Base-by-base conservation (phyloP, 2,888 invertebrate species). In the Resseliella maxima region DNA sequence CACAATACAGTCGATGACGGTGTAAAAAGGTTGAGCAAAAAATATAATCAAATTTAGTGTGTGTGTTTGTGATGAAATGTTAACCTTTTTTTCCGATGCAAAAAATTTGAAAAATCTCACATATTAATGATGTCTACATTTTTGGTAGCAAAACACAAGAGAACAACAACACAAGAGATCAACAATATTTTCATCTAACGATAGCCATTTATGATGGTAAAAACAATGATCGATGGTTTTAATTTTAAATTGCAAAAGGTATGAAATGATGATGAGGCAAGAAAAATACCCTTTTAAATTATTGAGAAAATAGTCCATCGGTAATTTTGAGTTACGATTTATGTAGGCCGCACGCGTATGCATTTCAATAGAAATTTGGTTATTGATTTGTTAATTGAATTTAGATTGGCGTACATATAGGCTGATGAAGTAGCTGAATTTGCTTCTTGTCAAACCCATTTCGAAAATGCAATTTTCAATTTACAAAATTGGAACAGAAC, bases 361-460 rank as follows among this genome's bases (percentile, higher is more conserved):
- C n/a, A n/a, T 35, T 31, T 27, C 10, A 72, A 72, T 72, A 31
- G 72, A 72, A 1, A 10, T 72, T 72, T 31, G 72, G 72, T 35
- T 72, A 72, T 72, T 72, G 72, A 72, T 72, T 72, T 35, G 72
- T 27, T 72, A 31, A 72, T 31, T 72, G 72, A 72, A 72, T 72
- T 72, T 27, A 35, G 31, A 72, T 72, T 72, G 72, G 35, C 31
- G 72, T 72, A 35, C 12, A 72, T 18, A 72, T 72, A 18, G 10
- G 18, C 21, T 8, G 24, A 59, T 59, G 59, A 59, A 24, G 59
- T 59, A 18, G 59, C 3, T 59, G 1, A 6, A 59, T 24, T 59
- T 59, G 59, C 59, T 31, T 72, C 72, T 12, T 21, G 15, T 72
- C 72, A 72, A 31, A 6, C 31, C 27, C 50, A 50, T 24, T 59